A percentile compares a stretch with the other conserved stretches of the same genome.
Conservation (phyloP, 2,888 invertebrate genomes). For the Ophion ellenae region DNA sequence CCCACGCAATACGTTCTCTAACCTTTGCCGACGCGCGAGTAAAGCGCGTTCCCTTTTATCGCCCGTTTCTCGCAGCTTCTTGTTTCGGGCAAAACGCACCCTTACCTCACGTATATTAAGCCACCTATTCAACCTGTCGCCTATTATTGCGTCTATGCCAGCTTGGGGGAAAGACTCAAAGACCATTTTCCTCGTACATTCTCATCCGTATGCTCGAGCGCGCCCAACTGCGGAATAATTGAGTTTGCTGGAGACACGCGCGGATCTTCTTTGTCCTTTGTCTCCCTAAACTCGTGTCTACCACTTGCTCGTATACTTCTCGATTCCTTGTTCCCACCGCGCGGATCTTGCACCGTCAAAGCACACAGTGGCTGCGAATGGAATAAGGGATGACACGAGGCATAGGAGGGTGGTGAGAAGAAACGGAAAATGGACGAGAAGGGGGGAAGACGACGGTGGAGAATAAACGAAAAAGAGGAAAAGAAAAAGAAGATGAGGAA, state of each 20-base stretch:
- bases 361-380: no score
- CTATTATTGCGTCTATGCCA: slow-evolving; percentile 61
- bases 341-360: no score
- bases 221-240: slow-evolving; percentile 61
- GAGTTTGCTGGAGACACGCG: slow-evolving; percentile 60
- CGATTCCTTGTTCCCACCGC: neutral
- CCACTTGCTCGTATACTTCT: neutral
- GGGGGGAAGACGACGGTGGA: no score
- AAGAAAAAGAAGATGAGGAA: no score
- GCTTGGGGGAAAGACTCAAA: slow-evolving; percentile 50
- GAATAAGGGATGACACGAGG: no score
- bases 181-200: slow-evolving; percentile 33
- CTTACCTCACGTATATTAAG: neutral
- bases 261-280: slow-evolving; percentile 1
- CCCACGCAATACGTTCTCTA: neutral
- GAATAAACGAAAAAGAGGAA: no score
- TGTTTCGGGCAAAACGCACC: slow-evolving; percentile 12
- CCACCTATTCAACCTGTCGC: slow-evolving; percentile 53
- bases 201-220: slow-evolving; percentile 27
- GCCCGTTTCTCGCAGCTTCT: slow-evolving; percentile 47
- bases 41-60: slow-evolving; percentile 51
- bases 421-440: no score
- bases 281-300: neutral
- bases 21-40: slow-evolving; percentile 26
- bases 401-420: no score